Conservation (phyloP, 1,140 invertebrate species). For the Proctacanthus coquilletti region DNA sequence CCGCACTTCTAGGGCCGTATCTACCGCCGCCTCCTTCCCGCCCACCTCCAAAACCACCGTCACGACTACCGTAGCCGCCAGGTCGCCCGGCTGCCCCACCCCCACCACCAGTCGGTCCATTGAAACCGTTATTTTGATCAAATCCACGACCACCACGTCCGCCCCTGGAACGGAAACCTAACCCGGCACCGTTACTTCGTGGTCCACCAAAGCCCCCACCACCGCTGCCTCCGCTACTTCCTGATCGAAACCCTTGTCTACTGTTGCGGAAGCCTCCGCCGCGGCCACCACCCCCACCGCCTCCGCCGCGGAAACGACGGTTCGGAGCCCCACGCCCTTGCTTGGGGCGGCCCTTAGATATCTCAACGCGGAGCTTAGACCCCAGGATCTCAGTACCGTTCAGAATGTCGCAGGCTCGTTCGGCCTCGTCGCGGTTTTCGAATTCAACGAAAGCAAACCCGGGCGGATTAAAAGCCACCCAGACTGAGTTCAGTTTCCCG, state of each 20-base stretch:
- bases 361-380: constrained; percentile 58
- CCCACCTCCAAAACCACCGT: constrained; percentile 16
- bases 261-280: constrained; percentile 23
- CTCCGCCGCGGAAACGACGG: constrained; percentile 29
- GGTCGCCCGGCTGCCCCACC: constrained; percentile 16
- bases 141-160: constrained; percentile 16
- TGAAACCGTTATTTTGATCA: constrained; percentile 25
- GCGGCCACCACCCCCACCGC: constrained; percentile 32
- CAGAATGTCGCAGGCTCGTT: constrained; percentile 72
- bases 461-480: constrained; percentile 80
- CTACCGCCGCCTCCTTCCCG: constrained; percentile 18
- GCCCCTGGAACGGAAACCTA: constrained; percentile 17
- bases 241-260: constrained; percentile 29
- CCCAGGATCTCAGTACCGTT: constrained; percentile 69
- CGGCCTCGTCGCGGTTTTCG: constrained; percentile 79
- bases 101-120: constrained; percentile 17
- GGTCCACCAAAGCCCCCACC: constrained; percentile 27
- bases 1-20: too few species aligned
- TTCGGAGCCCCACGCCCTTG: constrained; percentile 25
- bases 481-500: constrained; percentile 80
- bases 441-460: constrained; percentile 97
- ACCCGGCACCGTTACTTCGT: constrained; percentile 11
- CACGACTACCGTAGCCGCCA: constrained; percentile 12
- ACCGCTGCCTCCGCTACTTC: constrained; percentile 1
- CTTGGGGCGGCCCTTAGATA: constrained; percentile 48